Base-by-base conservation (phyloP, 2,797 vertebrate species). In the Poliocrania exsul region DNA sequence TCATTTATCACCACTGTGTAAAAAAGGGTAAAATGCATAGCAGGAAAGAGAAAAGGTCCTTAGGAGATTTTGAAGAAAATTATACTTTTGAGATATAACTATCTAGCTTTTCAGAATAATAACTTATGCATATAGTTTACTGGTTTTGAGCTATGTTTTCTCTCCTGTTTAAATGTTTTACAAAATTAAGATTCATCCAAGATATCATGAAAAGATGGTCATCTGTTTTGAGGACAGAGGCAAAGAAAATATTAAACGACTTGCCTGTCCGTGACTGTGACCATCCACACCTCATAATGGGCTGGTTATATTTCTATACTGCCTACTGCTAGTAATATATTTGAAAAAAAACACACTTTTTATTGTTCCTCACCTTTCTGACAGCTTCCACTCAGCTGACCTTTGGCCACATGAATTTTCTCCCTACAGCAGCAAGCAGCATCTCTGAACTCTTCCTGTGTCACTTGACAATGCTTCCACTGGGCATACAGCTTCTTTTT, bases 61-160 rank as follows among this genome's bases (percentile, higher is more conserved):
- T 80, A 67, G 23, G 40, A 72, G 4, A 46, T 71, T 81, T 74
- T 67, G 23, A 47, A 84, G 31, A 37, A 86, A 88, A 77, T 18
- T 0, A 44, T 56, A 7, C 11, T 81, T 81, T 69, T 3, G 2
- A 84, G 37, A 46, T 64, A 13, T 1, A 54, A 6, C 1, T 88
- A 31, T 79, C 37, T 81, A 35, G 19, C 8, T 88, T 72, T 29
- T 35, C 14, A 81, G 61, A 37, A 78, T 71, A 82, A 18, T 2
- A 71, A 33, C 4, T 57, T 26, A 78, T 26, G 8, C 5, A 5
- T 47, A 47, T 10, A 50, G 4, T 37, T 64, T 65, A 60, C 13
- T 71, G 10, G 1, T 3, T 71, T 88, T 60, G 11, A 53, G 5
- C 7, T 54, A 37, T 13, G 5, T 53, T 84, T 86, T 78, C 3